Evolutionary conservation across 2,797 vertebrate genomes (phyloP).

Genomic region (Gobio occitaniae): DNA sequence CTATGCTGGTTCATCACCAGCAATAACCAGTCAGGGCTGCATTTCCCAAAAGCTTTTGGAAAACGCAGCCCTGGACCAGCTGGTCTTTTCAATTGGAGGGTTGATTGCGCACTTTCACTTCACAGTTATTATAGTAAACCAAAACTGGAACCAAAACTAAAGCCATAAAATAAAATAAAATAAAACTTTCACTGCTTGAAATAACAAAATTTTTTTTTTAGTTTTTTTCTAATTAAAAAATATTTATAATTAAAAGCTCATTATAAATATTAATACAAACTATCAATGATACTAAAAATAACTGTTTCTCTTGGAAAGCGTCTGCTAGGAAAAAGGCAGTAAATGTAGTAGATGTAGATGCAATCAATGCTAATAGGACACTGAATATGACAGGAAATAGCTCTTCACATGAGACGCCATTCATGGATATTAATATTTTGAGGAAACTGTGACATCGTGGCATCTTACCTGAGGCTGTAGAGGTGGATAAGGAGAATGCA

Average conservation of each 20-base stretch:
- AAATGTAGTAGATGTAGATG: neutral
- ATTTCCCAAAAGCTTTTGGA: neutral
- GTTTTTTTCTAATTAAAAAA: neutral
- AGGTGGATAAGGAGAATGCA: slow-evolving; percentile 83
- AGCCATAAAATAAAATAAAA: too few species aligned
- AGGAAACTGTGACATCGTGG: neutral
- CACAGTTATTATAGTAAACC: neutral
- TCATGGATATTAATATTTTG: neutral
- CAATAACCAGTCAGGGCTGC: too few species aligned
- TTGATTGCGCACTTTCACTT: neutral
- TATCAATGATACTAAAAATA: neutral
- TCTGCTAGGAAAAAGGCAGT: neutral
- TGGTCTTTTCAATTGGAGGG: neutral
- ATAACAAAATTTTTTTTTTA: neutral
- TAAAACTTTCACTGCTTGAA: neutral
- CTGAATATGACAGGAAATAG: neutral
- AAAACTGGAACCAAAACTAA: neutral
- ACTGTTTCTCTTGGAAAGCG: neutral
- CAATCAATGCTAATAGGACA: neutral
- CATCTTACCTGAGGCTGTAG: slow-evolving; percentile 86
- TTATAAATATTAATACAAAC: neutral
- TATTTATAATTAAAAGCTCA: neutral
- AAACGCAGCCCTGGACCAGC: neutral
- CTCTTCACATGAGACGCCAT: neutral
- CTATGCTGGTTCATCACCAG: neutral